A percentile compares a stretch with the other conserved stretches of the same genome.
phyloP scores from a whole-genome alignment of 2,113 vertebrate genomes.

The Colius striatus region DNA sequence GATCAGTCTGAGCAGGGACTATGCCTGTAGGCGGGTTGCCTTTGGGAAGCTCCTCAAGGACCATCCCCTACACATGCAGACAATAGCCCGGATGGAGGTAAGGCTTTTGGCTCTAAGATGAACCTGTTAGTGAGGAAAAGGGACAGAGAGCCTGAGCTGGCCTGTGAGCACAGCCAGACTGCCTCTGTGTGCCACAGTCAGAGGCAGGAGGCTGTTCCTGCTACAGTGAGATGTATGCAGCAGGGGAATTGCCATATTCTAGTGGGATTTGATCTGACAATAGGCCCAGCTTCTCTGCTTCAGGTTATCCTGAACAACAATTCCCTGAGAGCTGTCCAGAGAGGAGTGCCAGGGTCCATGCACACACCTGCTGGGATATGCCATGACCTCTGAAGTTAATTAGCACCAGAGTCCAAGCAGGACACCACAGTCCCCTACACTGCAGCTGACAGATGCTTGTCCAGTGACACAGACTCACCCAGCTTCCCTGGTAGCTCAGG shows the following conservation, averaged over 20 bases:
- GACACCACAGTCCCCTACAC: background rate
- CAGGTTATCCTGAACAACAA: background rate
- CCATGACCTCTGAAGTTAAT: background rate
- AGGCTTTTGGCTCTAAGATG: background rate
- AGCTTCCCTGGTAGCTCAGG: background rate
- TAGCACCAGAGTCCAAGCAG: background rate
- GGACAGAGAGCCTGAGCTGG: background rate
- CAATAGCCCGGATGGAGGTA: constrained; percentile 85
- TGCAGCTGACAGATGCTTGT: background rate
- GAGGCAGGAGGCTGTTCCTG: background rate
- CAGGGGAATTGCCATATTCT: background rate
- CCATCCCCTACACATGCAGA: constrained; percentile 86
- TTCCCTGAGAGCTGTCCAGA: background rate
- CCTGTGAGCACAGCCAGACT: background rate
- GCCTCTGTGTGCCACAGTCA: background rate
- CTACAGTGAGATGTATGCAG: background rate
- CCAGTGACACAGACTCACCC: background rate
- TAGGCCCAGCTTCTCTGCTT: background rate
- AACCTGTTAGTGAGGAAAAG: background rate
- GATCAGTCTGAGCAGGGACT: constrained; percentile 82
- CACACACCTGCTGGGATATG: background rate
- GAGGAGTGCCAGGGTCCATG: background rate
- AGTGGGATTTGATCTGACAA: background rate
- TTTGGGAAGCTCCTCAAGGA: constrained; percentile 87
- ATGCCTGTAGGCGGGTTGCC: constrained; percentile 77